phyloP scores from a whole-genome alignment of 2,797 vertebrate species.

The Pipistrellus pipistrellus region DNA sequence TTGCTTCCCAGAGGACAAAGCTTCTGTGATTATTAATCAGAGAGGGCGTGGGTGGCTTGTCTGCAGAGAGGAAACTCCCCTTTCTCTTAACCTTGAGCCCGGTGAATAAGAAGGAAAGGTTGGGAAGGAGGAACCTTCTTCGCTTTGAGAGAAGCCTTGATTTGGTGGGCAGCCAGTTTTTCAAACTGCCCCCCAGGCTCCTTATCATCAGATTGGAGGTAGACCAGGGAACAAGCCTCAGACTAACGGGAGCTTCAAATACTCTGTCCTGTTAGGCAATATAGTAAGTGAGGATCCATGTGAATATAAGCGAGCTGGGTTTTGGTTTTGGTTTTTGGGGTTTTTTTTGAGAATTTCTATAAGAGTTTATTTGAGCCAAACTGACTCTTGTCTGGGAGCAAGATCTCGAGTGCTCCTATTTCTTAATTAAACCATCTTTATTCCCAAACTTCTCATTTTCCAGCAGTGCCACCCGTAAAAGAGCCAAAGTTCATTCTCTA shows the following conservation, averaged over 20 bases:
- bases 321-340: not conserved
- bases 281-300: not conserved
- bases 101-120: not conserved
- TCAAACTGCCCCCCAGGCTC: not conserved
- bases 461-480: not conserved
- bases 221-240: not conserved
- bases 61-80: not conserved
- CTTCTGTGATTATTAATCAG: not conserved
- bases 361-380: not conserved
- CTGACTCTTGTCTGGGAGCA: not conserved
- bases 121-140: not conserved
- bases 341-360: not conserved
- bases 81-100: not conserved
- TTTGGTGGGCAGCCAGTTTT: not conserved
- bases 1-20: not conserved
- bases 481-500: not conserved
- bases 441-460: not conserved
- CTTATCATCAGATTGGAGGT: not conserved
- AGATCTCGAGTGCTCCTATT: not conserved
- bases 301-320: not conserved
- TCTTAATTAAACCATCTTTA: not conserved
- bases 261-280: not conserved
- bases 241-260: not conserved
- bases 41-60: not conserved
- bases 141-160: not conserved